Evolutionary conservation across 2,888 invertebrate genomes (phyloP).

Genomic region (Diploptera punctata): DNA sequence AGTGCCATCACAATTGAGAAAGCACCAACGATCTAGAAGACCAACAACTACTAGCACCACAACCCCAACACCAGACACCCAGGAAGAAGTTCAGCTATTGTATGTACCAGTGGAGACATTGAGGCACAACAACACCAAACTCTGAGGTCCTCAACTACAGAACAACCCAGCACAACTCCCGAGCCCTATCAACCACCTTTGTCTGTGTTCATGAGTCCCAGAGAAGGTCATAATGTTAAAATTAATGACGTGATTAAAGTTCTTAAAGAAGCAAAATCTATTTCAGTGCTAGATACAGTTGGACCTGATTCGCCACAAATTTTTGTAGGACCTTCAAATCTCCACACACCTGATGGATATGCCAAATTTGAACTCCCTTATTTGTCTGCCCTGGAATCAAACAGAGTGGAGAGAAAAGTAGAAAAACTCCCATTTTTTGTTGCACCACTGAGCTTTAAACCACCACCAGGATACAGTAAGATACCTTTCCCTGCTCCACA

Average conservation of each 20-base stretch:
- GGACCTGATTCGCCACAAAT: slow-evolving; percentile 72
- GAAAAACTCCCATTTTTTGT: slow-evolving; percentile 84
- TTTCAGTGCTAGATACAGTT: slow-evolving; percentile 78
- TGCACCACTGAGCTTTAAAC: slow-evolving; percentile 82
- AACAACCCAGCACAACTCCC: slow-evolving; percentile 9
- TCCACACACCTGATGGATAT: slow-evolving; percentile 74
- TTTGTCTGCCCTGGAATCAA: slow-evolving; percentile 73
- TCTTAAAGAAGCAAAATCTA: slow-evolving; percentile 72
- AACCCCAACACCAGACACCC: not conserved
- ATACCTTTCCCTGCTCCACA: slow-evolving; percentile 87
- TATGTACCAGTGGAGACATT: slow-evolving; percentile 84
- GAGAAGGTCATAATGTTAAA: slow-evolving; percentile 59
- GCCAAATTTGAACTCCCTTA: slow-evolving; percentile 85
- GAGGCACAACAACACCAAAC: slow-evolving; percentile 53
- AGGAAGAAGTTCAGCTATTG: slow-evolving; percentile 71
- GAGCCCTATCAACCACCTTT: slow-evolving; percentile 83
- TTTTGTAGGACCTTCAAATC: slow-evolving; percentile 80
- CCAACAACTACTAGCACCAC: not conserved
- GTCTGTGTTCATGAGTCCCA: slow-evolving; percentile 73
- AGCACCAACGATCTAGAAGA: not conserved
- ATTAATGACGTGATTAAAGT: slow-evolving; percentile 69
- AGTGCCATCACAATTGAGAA: not conserved
- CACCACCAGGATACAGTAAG: slow-evolving; percentile 85
- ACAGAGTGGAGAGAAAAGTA: slow-evolving; percentile 72
- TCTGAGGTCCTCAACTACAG: not conserved